Evolutionary conservation across 2,797 vertebrate species (phyloP), one percentile per base, ranked within the genome.

Genomic region (Australoheros facetus): DNA sequence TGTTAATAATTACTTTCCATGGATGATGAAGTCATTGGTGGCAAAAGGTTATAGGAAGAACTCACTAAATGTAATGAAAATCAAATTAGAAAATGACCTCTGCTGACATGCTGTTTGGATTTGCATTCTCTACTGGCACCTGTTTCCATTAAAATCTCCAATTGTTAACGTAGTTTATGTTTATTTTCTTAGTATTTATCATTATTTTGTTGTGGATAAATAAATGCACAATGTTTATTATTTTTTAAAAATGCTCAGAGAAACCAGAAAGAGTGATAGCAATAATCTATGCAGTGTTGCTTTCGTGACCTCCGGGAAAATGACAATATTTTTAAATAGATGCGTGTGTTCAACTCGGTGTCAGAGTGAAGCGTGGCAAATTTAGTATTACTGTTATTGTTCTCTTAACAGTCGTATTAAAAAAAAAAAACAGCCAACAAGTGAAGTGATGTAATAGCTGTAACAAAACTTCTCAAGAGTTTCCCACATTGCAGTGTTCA

Each of bases 1-100:
- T 85, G 85, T 91, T 92, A 89, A 90, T 92, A 89, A 91, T 93
- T 83, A 92, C 84, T 89, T 87, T 82, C 79, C 48, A 8, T 60
- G 75, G 81, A 85, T 87, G 87, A 75, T 79, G 69, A 69, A 89
- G 86, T 83, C 91, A 81, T 78, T 72, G 85, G 86, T 87, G 81
- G 89, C 86, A 87, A 89, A 80, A 91, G 91, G 93, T 90, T 79
- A 69, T 62, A 72, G 74, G 84, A 69, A 62, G 73, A 89, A 89
- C 83, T 77, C 71, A 88, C 77, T 83, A 83, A 88, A 81, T 87
- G 75, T 87, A 88, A 93, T 94, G 75, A 89, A 88, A 89, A 79
- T 87, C 78, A 77, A 79, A 87, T 88, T 83, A 86, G 75, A 83
- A 77, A 75, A 56, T 82, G 77, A 90, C 85, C 92, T 86, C 74